phyloP scores from a whole-genome alignment of 1,140 invertebrate genomes.

The Tetramorium alpestre region DNA sequence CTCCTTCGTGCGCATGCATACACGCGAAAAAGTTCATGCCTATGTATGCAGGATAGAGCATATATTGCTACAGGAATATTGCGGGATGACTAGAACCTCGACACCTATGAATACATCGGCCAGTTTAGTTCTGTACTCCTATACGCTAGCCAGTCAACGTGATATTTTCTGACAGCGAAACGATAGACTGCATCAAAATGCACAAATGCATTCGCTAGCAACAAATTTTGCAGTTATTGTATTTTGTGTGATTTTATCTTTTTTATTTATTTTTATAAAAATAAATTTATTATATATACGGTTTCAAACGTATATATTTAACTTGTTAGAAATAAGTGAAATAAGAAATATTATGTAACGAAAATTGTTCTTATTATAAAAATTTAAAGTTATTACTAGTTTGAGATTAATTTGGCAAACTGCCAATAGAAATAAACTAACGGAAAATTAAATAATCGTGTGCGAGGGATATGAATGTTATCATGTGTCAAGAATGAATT shows the following conservation, averaged over 20 bases:
- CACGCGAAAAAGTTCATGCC: slow-evolving; percentile 21
- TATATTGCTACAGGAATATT: slow-evolving; percentile 54
- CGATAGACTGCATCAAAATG: slow-evolving; percentile 11
- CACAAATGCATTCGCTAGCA: background rate
- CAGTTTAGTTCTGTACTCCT: slow-evolving; percentile 58
- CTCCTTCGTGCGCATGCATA: slow-evolving; percentile 4
- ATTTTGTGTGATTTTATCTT: background rate
- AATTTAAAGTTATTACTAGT: background rate
- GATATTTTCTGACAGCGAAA: slow-evolving; percentile 15
- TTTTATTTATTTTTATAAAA: background rate
- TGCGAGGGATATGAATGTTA: background rate
- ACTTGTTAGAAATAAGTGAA: background rate
- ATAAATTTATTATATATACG: background rate
- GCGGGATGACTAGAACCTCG: slow-evolving; percentile 51
- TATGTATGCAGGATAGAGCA: slow-evolving; percentile 23
- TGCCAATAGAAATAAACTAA: background rate
- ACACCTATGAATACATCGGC: slow-evolving; percentile 70
- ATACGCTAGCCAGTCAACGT: slow-evolving; percentile 38
- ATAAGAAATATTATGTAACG: background rate
- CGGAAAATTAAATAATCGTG: background rate
- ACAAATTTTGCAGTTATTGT: background rate
- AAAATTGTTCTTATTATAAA: background rate
- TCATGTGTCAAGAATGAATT: slow-evolving; percentile 10
- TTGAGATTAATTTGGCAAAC: background rate
- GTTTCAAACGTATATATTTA: background rate